These are phyloP conservation scores for Marcusenius ussheri DNA, from an alignment of 2,113 vertebrate species.

Conservation along the genomic window DNA sequence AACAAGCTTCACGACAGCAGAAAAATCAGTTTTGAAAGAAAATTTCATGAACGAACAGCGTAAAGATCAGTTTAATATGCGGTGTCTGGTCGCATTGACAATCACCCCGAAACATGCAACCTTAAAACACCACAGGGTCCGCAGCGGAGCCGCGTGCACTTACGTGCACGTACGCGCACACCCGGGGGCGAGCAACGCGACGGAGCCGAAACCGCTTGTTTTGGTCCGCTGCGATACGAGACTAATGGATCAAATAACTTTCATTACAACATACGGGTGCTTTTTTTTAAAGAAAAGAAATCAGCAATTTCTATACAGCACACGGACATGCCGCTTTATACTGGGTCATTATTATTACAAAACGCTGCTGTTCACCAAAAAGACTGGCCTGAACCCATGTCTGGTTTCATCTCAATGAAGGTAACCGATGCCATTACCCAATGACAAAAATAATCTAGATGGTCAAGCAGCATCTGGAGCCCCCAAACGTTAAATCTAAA, in stretches of 20 bases:
- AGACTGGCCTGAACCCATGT: not conserved
- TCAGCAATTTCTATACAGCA: not conserved
- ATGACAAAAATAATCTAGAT: not conserved
- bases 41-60: not conserved
- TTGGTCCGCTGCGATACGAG: not conserved
- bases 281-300: not conserved
- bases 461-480: not conserved
- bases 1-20: not conserved
- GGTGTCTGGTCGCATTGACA: not conserved
- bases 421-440: not conserved
- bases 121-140: not conserved
- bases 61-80: not conserved
- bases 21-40: not conserved
- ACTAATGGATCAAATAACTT: not conserved
- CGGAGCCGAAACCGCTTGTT: not conserved
- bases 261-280: not conserved
- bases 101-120: not conserved
- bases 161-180: not conserved
- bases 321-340: not conserved
- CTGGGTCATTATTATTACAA: not conserved
- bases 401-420: not conserved
- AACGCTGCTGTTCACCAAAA: not conserved
- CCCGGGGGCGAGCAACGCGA: not conserved
- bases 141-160: not conserved
- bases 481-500: not conserved